A percentile compares a stretch with the other conserved stretches of the same genome.
Evolutionary conservation across 2,113 vertebrate genomes (phyloP).

Genomic region (Bos taurus): DNA sequence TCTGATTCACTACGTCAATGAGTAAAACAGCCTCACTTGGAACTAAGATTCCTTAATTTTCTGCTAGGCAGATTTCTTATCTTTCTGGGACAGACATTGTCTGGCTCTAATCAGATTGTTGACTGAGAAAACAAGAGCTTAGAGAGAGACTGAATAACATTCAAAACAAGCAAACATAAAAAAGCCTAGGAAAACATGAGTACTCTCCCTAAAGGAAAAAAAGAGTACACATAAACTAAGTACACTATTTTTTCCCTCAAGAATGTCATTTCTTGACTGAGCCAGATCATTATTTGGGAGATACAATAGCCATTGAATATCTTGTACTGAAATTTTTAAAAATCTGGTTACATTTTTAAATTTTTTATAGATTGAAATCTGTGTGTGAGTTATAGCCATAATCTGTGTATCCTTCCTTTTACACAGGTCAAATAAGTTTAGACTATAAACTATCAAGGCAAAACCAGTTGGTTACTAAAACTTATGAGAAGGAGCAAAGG

Average conservation of each 20-base stretch:
- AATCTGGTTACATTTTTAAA: neutral
- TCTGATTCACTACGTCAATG: neutral
- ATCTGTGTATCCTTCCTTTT: neutral
- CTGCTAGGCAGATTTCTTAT: neutral
- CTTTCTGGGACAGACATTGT: neutral
- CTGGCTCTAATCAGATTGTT: neutral
- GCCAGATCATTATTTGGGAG: neutral
- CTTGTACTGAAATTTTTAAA: neutral
- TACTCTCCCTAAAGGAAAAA: neutral
- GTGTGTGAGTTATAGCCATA: neutral
- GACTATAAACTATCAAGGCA: neutral
- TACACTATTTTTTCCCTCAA: neutral
- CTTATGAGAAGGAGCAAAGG: neutral
- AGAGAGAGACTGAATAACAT: neutral
- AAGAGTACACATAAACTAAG: neutral
- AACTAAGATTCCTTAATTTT: neutral
- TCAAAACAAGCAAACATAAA: neutral
- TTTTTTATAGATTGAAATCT: neutral
- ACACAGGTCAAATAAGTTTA: neutral
- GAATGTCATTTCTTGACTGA: neutral
- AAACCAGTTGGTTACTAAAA: neutral
- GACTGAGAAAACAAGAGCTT: slow-evolving; percentile 16
- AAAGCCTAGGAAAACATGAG: neutral
- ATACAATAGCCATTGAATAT: neutral
- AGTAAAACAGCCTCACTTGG: neutral